Base-by-base conservation (phyloP, 2,888 invertebrate genomes). In the Anodontia alba region DNA sequence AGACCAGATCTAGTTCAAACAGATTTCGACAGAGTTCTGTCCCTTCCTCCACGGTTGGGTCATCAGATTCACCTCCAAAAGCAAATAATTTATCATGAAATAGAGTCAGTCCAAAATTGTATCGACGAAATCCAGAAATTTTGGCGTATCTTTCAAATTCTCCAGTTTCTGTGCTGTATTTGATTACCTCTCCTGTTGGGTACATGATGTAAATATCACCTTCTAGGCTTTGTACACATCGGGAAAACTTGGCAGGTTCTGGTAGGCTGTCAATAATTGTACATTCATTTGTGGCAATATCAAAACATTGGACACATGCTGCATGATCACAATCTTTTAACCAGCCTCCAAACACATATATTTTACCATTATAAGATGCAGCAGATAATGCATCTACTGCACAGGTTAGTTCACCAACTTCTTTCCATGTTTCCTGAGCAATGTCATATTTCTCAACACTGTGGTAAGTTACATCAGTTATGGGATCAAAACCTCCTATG, bases 21-120 rank as follows among this genome's bases (percentile, higher is more conserved):
- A 81, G 62, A 66, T 81, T 86, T 31, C 83, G 51, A 72, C 86
- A 88, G 72, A 89, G 81, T 75, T 86, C 84, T 38, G 83, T 86
- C 75, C 87, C 86, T 68, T 87, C 85, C 33, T 83, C 86, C 29
- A 87, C 89, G n/a, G 86, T 86, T 5, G 86, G 86, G 31, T 86
- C 86, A 62, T 86, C 86, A 80, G 83, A 83, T 51, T 86, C 86
- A n/a, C 86, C 86, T n/a, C 86, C 86, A 62, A 86, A 86, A 17
- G 83, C 86, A 81, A 76, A 86, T 29, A 86, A 68, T 62, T 81
- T 83, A 67, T 83, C 78, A 71, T 86, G 86, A 73, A 87, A 80
- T 10, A 81, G 43, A 23, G 84, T 86, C 1, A 88, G 69, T 36
- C 88, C 88, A 31, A 89, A 88, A 68, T 88, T 86, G 66, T 83